phyloP scores from a whole-genome alignment of 2,888 invertebrate genomes.

The Heliconius aoede region DNA sequence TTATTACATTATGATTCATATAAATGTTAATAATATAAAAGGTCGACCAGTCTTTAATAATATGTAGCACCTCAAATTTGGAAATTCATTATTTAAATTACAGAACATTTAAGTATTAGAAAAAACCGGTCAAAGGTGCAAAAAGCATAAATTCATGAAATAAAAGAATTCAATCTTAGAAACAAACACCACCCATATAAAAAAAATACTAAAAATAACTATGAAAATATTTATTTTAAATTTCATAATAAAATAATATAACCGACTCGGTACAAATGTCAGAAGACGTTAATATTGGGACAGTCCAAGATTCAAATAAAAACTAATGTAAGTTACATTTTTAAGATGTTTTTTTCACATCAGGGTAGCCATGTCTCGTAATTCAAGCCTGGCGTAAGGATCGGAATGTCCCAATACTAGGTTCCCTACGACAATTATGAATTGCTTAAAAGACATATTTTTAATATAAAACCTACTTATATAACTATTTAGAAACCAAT shows the following conservation, averaged over 20 bases:
- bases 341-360: not conserved
- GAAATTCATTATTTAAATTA: too few relatives aligned
- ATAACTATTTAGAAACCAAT: not conserved
- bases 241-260: too few relatives aligned
- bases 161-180: too few relatives aligned
- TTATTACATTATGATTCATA: too few relatives aligned
- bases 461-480: not conserved
- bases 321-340: not conserved
- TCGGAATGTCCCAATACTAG: too few relatives aligned
- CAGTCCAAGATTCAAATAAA: not conserved
- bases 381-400: too few relatives aligned
- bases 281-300: not conserved
- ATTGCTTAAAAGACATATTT: not conserved
- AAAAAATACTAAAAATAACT: too few relatives aligned
- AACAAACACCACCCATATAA: too few relatives aligned
- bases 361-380: not conserved
- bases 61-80: not conserved
- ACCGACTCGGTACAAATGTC: too few relatives aligned
- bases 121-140: conserved; percentile 10
- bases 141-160: not conserved
- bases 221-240: too few relatives aligned
- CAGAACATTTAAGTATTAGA: not conserved
- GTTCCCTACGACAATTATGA: not conserved
- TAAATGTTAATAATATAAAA: not conserved
- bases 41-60: conserved; percentile 37